phyloP scores from a whole-genome alignment of 2,797 vertebrate genomes.

The Mormyrus proboscirostris region DNA sequence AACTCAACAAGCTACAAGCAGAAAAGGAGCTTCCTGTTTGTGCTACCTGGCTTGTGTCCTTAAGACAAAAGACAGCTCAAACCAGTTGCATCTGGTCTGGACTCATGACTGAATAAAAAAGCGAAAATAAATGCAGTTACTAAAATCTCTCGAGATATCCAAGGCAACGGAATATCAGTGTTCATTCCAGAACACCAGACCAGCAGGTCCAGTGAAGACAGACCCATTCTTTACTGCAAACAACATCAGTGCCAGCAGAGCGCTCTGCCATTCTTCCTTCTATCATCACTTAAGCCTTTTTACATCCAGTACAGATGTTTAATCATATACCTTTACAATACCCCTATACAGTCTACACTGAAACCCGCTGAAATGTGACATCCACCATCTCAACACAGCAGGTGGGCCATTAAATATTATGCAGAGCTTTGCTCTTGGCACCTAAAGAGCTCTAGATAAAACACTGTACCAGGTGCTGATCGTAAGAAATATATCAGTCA shows the following conservation, averaged over 20 bases:
- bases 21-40: background rate
- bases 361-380: background rate
- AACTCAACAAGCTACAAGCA: background rate
- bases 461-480: background rate
- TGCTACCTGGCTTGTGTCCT: background rate
- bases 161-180: background rate
- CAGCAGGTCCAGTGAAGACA: background rate
- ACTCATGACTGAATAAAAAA: background rate
- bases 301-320: background rate
- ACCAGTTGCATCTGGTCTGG: background rate
- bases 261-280: background rate
- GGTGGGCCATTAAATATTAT: background rate
- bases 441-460: background rate
- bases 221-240: background rate
- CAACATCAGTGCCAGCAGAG: background rate
- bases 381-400: background rate
- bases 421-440: background rate
- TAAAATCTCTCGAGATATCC: background rate
- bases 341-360: background rate
- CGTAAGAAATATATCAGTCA: background rate
- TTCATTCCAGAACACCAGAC: background rate
- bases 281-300: background rate
- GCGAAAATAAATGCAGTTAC: background rate
- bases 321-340: background rate
- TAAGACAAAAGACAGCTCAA: background rate